Evolutionary conservation across 2,113 vertebrate genomes (phyloP).

Genomic region (Ageneiosus marmoratus): DNA sequence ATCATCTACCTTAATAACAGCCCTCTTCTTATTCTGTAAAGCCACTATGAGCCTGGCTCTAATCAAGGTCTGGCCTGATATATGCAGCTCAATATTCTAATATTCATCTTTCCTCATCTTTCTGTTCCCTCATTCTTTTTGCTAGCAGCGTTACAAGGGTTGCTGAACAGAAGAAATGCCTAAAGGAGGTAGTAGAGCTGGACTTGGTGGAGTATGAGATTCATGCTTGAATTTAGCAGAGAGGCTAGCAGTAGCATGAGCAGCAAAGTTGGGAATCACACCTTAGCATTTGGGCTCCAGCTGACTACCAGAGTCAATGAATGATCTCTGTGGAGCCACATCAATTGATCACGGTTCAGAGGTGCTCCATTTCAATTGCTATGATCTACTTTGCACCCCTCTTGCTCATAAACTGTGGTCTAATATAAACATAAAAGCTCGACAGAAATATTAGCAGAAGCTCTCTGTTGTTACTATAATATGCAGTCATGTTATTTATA

Average conservation of each 20-base stretch:
- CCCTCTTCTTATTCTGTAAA: constrained; percentile 34
- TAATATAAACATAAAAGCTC: constrained; percentile 12
- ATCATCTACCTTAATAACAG: constrained; percentile 47
- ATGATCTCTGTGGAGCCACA: constrained; percentile 40
- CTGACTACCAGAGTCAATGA: constrained; percentile 47
- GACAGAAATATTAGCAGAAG: constrained; percentile 8
- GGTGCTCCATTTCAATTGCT: constrained; percentile 29
- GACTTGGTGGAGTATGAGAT: constrained; percentile 4
- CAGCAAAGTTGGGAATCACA: constrained; percentile 44
- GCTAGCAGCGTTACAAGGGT: constrained; percentile 1
- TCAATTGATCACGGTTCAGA: constrained; percentile 32
- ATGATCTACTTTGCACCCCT: background rate
- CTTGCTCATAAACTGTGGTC: background rate
- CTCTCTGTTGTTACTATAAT: background rate
- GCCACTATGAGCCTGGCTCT: constrained; percentile 41
- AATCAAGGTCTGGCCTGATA: constrained; percentile 54
- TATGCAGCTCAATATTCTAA: constrained; percentile 35
- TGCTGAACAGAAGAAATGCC: constrained; percentile 18
- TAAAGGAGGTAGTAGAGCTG: background rate
- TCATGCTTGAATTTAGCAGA: constrained; percentile 40
- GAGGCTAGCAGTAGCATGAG: constrained; percentile 34
- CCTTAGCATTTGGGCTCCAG: constrained; percentile 46
- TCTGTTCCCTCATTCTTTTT: constrained; percentile 18
- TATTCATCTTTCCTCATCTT: constrained; percentile 52
- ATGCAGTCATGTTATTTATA: constrained; percentile 8